Evolutionary conservation across 2,888 invertebrate genomes (phyloP).

Genomic region (Toxonevra muliebris): DNA sequence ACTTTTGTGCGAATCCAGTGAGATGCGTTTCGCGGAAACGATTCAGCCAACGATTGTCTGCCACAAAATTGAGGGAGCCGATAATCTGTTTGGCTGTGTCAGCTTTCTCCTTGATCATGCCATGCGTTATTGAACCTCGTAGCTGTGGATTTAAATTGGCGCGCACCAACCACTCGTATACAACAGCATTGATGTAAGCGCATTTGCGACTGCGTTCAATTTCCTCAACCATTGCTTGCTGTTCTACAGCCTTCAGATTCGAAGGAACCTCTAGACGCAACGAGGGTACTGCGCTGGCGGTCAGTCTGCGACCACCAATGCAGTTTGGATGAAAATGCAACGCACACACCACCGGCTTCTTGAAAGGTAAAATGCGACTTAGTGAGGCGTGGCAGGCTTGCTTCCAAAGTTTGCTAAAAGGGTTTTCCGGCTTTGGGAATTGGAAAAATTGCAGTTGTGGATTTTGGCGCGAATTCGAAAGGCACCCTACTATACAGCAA

Average conservation of each 20-base stretch:
- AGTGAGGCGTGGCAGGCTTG: constrained; percentile 62
- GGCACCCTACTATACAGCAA: constrained; percentile 61
- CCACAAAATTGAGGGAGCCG: constrained; percentile 54
- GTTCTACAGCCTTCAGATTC: constrained; percentile 56
- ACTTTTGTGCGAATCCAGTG: constrained; percentile 57
- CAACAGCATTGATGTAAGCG: constrained; percentile 60
- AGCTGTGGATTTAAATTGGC: constrained; percentile 59
- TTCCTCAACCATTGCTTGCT: constrained; percentile 58
- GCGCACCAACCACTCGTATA: constrained; percentile 60
- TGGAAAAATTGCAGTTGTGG: constrained; percentile 62
- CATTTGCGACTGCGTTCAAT: constrained; percentile 59
- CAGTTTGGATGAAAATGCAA: constrained; percentile 59
- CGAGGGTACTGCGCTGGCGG: constrained; percentile 56
- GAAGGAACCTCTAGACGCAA: constrained; percentile 56
- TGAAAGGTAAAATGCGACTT: constrained; percentile 59
- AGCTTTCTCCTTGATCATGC: constrained; percentile 60
- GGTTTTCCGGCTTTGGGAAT: constrained; percentile 58
- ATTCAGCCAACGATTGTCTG: constrained; percentile 61
- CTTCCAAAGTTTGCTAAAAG: constrained; percentile 59
- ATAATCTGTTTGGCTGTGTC: constrained; percentile 56
- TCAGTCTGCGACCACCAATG: constrained; percentile 57
- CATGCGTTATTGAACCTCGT: constrained; percentile 58
- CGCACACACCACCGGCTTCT: constrained; percentile 61
- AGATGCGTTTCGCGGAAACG: constrained; percentile 59
- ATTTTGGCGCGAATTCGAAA: constrained; percentile 59